Conservation (phyloP, 2,888 invertebrate species). For the Chesias legatella region DNA sequence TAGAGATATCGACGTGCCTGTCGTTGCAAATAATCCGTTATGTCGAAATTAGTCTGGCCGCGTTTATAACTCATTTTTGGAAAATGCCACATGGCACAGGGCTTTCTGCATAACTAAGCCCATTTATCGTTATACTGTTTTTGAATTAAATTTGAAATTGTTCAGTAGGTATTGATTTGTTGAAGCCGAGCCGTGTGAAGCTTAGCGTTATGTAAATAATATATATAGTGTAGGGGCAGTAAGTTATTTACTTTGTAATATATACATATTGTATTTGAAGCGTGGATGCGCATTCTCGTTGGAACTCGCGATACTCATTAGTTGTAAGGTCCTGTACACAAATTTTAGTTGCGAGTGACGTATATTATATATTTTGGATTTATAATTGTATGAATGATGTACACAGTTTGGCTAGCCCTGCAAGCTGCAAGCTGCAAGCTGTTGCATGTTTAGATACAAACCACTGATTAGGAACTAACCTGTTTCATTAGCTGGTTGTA, state of each 20-base stretch:
- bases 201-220: conserved; percentile 10
- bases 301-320: conserved; percentile 23
- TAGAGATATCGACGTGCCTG: too few species aligned
- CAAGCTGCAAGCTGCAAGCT: too few species aligned
- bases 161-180: conserved; percentile 11
- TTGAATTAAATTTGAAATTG: conserved; percentile 5
- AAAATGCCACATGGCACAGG: too few species aligned
- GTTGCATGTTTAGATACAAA: too few species aligned
- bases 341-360: conserved; percentile 7
- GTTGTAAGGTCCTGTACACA: conserved; percentile 16
- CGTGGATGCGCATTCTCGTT: conserved; percentile 2
- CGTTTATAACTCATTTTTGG: too few species aligned
- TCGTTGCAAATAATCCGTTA: too few species aligned
- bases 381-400: neutral
- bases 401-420: neutral
- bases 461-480: too few species aligned
- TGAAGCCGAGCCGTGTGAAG: conserved; percentile 11
- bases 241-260: conserved; percentile 9
- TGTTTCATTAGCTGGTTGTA: too few species aligned
- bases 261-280: conserved; percentile 4
- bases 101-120: too few species aligned
- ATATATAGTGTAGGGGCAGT: conserved; percentile 4
- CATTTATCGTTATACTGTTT: conserved; percentile 18
- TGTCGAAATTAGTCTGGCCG: too few species aligned
- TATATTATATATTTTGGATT: neutral